These are phyloP conservation scores for Anabacerthia variegaticeps DNA, from an alignment of 2,797 vertebrate species.

Conservation along the genomic window DNA sequence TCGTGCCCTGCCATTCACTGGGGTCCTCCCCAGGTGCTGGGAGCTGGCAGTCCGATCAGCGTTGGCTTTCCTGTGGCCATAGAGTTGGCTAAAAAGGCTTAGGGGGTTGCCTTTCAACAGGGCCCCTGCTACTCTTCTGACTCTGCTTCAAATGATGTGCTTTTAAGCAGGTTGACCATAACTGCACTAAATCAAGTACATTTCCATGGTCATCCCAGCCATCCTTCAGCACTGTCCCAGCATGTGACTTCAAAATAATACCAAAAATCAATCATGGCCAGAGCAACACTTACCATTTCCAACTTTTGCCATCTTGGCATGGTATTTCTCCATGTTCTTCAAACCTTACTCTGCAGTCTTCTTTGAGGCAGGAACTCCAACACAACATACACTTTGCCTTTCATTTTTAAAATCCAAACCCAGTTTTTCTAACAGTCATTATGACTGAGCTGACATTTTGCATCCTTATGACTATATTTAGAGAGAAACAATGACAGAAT, in stretches of 20 bases:
- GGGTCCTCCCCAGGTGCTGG: not conserved
- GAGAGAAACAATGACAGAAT: not conserved
- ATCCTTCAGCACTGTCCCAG: not conserved
- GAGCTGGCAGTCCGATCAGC: not conserved
- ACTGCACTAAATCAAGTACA: slow-evolving; percentile 68
- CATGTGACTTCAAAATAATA: slow-evolving; percentile 62
- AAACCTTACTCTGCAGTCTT: slow-evolving; percentile 65
- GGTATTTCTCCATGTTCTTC: slow-evolving; percentile 34
- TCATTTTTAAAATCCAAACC: not conserved
- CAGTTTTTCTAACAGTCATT: not conserved
- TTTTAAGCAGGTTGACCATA: not conserved
- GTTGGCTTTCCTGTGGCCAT: not conserved
- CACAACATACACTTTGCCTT: not conserved
- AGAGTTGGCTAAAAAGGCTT: not conserved
- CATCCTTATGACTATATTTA: not conserved
- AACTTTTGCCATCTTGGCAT: slow-evolving; percentile 12
- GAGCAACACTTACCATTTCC: slow-evolving; percentile 39
- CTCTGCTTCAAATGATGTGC: not conserved
- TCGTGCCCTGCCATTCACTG: fast-evolving
- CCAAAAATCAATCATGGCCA: slow-evolving; percentile 56
- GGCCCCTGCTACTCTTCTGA: not conserved
- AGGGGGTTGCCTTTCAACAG: not conserved
- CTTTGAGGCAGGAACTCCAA: slow-evolving; percentile 49
- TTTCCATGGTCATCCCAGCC: slow-evolving; percentile 27
- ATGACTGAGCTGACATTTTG: not conserved